phyloP scores from a whole-genome alignment of 2,113 vertebrate genomes.

The Chrysemys picta region DNA sequence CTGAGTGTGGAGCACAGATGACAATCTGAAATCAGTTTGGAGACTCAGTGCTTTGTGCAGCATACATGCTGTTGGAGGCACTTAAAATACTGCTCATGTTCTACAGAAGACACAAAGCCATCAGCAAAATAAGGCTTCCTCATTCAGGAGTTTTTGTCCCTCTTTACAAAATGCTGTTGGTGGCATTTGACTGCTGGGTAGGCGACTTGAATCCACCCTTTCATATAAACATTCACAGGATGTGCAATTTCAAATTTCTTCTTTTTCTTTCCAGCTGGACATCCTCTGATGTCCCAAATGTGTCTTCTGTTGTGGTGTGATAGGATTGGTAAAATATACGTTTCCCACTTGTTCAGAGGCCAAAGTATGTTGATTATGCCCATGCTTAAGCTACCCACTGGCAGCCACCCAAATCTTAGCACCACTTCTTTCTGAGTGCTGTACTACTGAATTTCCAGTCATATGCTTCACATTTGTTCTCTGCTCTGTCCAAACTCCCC shows the following conservation, averaged over 20 bases:
- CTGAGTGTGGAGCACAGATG: background rate
- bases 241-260: background rate
- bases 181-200: background rate
- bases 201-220: background rate
- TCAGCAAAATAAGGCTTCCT: background rate
- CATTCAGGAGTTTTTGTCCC: background rate
- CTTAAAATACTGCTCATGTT: background rate
- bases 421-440: background rate
- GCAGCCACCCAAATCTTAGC: background rate
- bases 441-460: background rate
- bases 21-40: background rate
- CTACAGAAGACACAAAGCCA: background rate
- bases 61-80: background rate
- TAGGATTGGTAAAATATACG: background rate
- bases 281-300: background rate
- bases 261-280: background rate
- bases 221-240: background rate
- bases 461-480: background rate
- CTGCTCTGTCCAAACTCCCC: background rate
- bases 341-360: background rate
- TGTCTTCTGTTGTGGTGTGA: background rate
- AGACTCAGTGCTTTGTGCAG: background rate
- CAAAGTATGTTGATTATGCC: background rate
- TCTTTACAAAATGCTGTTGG: background rate
- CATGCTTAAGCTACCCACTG: background rate